Evolutionary conservation across 2,888 invertebrate species (phyloP).

Genomic region (Trypoxylon attenuatum): DNA sequence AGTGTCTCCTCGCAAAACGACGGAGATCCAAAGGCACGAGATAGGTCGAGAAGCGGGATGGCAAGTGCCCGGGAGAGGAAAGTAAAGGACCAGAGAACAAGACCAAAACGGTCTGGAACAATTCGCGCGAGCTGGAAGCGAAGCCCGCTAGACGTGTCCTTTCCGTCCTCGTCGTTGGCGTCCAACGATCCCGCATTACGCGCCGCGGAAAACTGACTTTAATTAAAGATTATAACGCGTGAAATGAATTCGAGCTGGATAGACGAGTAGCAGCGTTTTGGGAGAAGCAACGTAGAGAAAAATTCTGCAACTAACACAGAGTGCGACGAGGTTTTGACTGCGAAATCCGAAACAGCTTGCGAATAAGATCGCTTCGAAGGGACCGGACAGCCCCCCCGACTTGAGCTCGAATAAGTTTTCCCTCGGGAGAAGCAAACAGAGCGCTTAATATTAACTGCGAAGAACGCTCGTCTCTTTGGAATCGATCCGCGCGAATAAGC

Average conservation of each 20-base stretch:
- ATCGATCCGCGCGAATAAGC: too few relatives aligned
- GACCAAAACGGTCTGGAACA: constrained; percentile 10
- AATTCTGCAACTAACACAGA: too few relatives aligned
- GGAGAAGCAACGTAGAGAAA: too few relatives aligned
- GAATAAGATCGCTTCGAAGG: too few relatives aligned
- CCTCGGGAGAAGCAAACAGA: too few relatives aligned
- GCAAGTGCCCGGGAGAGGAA: background rate
- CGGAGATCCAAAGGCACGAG: too few relatives aligned
- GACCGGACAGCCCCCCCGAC: too few relatives aligned
- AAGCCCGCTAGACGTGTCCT: constrained; percentile 45
- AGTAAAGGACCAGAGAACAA: constrained; percentile 2
- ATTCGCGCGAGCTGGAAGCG: constrained; percentile 23
- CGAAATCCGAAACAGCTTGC: too few relatives aligned
- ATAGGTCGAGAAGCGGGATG: background rate
- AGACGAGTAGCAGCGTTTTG: constrained; percentile 10
- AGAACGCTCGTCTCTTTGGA: too few relatives aligned
- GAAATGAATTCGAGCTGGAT: constrained; percentile 64
- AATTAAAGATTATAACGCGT: constrained; percentile 70
- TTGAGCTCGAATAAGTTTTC: too few relatives aligned
- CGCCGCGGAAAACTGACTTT: constrained; percentile 61
- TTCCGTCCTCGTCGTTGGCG: constrained; percentile 38
- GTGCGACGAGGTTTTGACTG: too few relatives aligned
- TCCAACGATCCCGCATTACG: constrained; percentile 66
- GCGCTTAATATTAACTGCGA: too few relatives aligned
- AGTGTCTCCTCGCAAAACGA: constrained; percentile 33